Evolutionary conservation across 2,888 invertebrate species (phyloP).

Genomic region (Resseliella maxima): DNA sequence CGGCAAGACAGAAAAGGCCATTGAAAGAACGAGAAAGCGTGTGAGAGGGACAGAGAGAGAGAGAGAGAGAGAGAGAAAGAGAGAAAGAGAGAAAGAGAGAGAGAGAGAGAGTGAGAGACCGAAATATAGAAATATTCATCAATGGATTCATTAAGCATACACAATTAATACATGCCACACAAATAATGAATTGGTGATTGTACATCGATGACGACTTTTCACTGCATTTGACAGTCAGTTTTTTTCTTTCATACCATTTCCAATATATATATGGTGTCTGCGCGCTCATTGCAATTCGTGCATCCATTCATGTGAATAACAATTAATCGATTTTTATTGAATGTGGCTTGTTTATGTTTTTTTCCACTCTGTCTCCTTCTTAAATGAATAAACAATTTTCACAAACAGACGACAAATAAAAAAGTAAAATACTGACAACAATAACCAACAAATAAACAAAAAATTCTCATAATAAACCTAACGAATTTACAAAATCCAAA

Average conservation of each 20-base stretch:
- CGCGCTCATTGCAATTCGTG: not conserved
- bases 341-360: slow-evolving; percentile 10
- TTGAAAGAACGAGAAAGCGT: not conserved
- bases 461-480: not conserved
- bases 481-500: not conserved
- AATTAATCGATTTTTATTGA: slow-evolving; percentile 49
- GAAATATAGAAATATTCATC: not conserved
- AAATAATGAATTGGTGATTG: slow-evolving; percentile 52
- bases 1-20: not conserved
- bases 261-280: not conserved
- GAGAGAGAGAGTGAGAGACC: not conserved
- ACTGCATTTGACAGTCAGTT: slow-evolving; percentile 25
- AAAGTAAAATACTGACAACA: not conserved
- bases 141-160: slow-evolving; percentile 42
- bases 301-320: slow-evolving; percentile 50
- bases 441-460: not conserved
- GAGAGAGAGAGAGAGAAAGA: no score
- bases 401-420: not conserved
- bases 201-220: slow-evolving; percentile 51
- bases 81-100: not conserved
- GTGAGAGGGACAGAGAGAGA: no score
- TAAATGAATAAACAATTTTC: slow-evolving; percentile 15
- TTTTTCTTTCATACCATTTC: not conserved
- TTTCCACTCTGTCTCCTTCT: not conserved
- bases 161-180: slow-evolving; percentile 55